Evolutionary conservation across 2,113 vertebrate genomes (phyloP).

Genomic region (Heterotis niloticus): DNA sequence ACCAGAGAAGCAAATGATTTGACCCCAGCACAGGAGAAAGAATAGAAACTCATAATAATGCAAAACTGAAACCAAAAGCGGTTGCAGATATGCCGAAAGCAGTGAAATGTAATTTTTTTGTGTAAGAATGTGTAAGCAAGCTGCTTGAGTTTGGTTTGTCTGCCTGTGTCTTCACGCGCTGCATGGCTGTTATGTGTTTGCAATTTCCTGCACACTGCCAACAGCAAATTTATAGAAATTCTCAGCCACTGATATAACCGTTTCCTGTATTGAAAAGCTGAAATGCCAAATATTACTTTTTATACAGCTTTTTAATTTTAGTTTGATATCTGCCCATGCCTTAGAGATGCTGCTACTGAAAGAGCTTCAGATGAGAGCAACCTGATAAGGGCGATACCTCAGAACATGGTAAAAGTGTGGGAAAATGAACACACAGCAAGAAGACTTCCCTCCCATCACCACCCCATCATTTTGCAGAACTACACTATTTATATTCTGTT

Average conservation of each 20-base stretch:
- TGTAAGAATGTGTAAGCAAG: too few relatives aligned
- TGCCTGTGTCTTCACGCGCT: background rate
- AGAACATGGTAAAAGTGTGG: background rate
- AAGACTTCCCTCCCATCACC: background rate
- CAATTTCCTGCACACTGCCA: constrained; percentile 1
- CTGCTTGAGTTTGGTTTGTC: too few relatives aligned
- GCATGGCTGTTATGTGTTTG: background rate
- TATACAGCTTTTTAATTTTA: background rate
- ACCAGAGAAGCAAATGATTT: too few relatives aligned
- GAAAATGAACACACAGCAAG: background rate
- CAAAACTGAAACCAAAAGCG: too few relatives aligned
- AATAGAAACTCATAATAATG: too few relatives aligned
- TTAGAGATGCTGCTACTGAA: background rate
- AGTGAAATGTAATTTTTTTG: too few relatives aligned
- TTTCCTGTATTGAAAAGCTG: background rate
- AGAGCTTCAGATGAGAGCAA: background rate
- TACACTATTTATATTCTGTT: too few relatives aligned
- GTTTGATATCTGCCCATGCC: background rate
- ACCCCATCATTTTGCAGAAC: too few relatives aligned
- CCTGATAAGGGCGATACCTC: background rate
- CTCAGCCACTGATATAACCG: background rate
- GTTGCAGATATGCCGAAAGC: too few relatives aligned
- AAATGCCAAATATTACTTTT: background rate
- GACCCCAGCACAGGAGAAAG: too few relatives aligned
- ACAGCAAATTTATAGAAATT: background rate